These are phyloP conservation scores for Phoebastria nigripes DNA, from an alignment of 2,797 vertebrate species.

Conservation along the genomic window DNA sequence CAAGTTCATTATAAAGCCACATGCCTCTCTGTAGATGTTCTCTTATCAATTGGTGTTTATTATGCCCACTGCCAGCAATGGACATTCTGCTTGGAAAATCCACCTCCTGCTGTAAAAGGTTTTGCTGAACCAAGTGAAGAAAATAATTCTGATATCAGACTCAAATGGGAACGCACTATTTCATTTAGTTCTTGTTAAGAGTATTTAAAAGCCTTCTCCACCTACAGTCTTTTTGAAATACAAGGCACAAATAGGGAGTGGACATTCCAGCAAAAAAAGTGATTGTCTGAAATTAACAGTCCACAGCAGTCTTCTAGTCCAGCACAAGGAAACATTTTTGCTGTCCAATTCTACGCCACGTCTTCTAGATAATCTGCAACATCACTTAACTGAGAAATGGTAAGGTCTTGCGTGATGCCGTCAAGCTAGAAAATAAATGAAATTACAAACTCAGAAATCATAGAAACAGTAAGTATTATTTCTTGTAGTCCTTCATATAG, in stretches of 20 bases:
- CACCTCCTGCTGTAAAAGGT: conserved; percentile 21
- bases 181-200: conserved; percentile 46
- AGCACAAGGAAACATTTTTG: not conserved
- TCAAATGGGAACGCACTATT: not conserved
- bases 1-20: not conserved
- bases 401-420: conserved; percentile 87
- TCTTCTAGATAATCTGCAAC: conserved; percentile 91
- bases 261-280: conserved; percentile 55
- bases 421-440: conserved; percentile 78
- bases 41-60: not conserved
- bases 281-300: conserved; percentile 62
- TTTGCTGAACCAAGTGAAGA: conserved; percentile 20
- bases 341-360: conserved; percentile 73
- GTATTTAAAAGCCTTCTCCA: conserved; percentile 48
- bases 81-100: conserved; percentile 10
- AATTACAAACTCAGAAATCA: not conserved
- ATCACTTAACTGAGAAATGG: conserved; percentile 86
- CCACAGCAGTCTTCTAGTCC: conserved; percentile 16
- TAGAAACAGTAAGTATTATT: not conserved
- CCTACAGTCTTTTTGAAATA: conserved; percentile 63
- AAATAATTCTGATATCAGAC: not conserved
- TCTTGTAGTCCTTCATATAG: not conserved
- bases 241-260: conserved; percentile 71
- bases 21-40: not conserved
- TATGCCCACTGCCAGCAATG: conserved; percentile 40